Base-by-base conservation (phyloP, 2,888 invertebrate species). In the Caenorhabditis imperialis region DNA sequence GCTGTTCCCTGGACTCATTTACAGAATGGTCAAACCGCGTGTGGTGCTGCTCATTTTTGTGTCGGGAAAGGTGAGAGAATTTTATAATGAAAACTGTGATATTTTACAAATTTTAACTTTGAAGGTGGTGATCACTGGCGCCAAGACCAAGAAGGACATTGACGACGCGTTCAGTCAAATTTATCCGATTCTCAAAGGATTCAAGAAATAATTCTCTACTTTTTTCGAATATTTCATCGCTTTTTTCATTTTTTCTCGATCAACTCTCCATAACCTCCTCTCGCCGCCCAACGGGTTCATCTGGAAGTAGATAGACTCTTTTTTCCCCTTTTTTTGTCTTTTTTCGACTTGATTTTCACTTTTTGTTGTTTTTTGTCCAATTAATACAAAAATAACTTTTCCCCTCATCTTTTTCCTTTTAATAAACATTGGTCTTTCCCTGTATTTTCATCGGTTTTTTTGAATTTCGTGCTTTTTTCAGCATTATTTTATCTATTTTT, bases 11-110 rank as follows among this genome's bases (percentile, higher is more conserved):
- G 99, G 98, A n/a, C 91, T 99, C 30, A 95, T 99, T 65, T 99
- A 99, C 89, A 92, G 98, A 85, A 87, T 81, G 83, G 94, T 98
- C 40, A 93, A 94, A 86, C 98, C 98, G 0, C 92, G 95, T 81
- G 93, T 99, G 79, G 98, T 98, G 4, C 90, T 99, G 76, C 91
- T 99, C 12, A 97, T 99, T 89, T 99, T 99, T 91, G 98, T 99
- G 0, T 98, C 97, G 89, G 99, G 99, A 61, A 99, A 99, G 92
- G 93, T 99, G 81, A 7, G 30, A 7, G 16, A 16, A 23, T 20
- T 40, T 42, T 40, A 20, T 47, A 12, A 42, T n/a, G 53, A 38
- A 42, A 18, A 12, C 1, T 16, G 10, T 22, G 47, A 45, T 14
- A 27, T 10, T 57, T 48, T 42, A 18, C 18, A 58, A 33, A 7